Evolutionary conservation across 64 coral and sea anemone genomes (phyloP).

Genomic region (Actinia tenebrosa): DNA sequence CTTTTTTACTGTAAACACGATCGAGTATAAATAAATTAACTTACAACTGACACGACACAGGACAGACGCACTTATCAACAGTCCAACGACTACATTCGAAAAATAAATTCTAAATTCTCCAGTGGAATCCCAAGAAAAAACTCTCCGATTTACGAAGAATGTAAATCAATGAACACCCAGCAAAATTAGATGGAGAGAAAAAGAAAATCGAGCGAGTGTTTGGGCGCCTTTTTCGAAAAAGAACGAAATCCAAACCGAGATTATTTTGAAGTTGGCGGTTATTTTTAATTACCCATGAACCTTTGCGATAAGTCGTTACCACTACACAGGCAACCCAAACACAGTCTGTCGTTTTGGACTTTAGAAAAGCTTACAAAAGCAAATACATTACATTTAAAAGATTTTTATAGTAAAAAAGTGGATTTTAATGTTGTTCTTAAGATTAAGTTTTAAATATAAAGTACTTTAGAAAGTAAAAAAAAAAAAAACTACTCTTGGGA

Average conservation of each 20-base stretch:
- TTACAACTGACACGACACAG: not conserved
- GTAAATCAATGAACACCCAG: not conserved
- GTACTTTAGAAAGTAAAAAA: too few relatives aligned
- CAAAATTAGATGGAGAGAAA: not conserved
- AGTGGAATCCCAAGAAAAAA: not conserved
- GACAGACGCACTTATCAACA: not conserved
- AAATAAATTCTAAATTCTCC: not conserved
- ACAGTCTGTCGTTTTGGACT: not conserved
- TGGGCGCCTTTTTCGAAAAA: not conserved
- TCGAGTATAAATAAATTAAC: not conserved
- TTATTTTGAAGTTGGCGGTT: conserved; percentile 42
- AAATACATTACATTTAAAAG: not conserved
- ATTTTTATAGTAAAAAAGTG: too few relatives aligned
- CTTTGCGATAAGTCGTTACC: not conserved
- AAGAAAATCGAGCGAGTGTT: not conserved
- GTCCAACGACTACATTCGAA: not conserved
- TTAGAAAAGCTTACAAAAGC: not conserved
- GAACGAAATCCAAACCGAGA: not conserved
- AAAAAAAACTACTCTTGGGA: too few relatives aligned
- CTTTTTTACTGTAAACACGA: not conserved
- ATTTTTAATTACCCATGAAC: conserved; percentile 11
- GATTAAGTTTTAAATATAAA: too few relatives aligned
- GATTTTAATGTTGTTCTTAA: too few relatives aligned
- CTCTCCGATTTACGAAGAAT: too few relatives aligned
- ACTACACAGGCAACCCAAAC: not conserved